phyloP scores from a whole-genome alignment of 2,113 vertebrate genomes.

The Pelmatolapia mariae region DNA sequence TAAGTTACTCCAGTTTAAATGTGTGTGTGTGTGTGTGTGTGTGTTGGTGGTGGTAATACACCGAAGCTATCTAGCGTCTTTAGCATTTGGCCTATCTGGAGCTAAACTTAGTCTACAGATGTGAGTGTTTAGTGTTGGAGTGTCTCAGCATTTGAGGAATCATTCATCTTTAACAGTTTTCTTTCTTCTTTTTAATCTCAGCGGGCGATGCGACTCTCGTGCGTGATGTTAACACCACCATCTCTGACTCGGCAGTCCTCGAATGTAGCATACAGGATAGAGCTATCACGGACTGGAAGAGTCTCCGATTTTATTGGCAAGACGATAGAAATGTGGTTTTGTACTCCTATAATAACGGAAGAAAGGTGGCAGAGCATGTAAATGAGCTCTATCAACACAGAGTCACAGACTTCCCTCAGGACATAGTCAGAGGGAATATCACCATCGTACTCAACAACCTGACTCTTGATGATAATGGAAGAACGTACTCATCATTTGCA shows the following conservation, averaged over 20 bases:
- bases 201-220: not conserved
- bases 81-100: not conserved
- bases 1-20: not conserved
- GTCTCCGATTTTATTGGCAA: not conserved
- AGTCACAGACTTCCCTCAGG: not conserved
- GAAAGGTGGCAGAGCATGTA: not conserved
- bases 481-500: not conserved
- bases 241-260: not conserved
- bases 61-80: not conserved
- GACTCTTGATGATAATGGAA: not conserved
- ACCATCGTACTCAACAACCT: not conserved
- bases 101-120: not conserved
- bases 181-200: not conserved
- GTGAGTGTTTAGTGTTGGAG: not conserved
- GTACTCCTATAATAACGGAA: not conserved
- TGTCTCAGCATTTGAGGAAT: not conserved
- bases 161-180: not conserved
- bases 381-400: not conserved
- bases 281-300: not conserved
- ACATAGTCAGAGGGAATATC: not conserved
- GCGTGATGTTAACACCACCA: not conserved
- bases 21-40: not conserved
- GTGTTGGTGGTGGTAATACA: not conserved
- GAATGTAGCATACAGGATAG: not conserved
- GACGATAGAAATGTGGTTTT: not conserved